Percentiles rank a stretch among this genome's conserved stretches.
Conservation (phyloP, 1,140 invertebrate genomes). For the Lerema accius region DNA sequence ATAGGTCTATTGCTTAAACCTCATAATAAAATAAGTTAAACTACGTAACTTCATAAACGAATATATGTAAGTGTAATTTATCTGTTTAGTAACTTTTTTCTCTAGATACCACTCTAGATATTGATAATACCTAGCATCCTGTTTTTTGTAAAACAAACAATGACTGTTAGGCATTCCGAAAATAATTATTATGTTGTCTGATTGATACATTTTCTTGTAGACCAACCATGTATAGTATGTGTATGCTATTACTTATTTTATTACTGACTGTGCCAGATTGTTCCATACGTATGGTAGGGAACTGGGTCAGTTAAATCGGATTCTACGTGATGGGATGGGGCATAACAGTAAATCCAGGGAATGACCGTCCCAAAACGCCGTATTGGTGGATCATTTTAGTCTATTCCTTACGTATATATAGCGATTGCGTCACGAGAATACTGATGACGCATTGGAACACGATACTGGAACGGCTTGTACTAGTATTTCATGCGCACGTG, state of each 20-base stretch:
- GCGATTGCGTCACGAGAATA: slow-evolving; percentile 47
- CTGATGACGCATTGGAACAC: slow-evolving; percentile 61
- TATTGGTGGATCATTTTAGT: slow-evolving; percentile 1
- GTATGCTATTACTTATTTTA: neutral
- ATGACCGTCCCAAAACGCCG: slow-evolving; percentile 4
- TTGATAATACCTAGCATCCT: no score
- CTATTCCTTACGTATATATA: slow-evolving; percentile 41
- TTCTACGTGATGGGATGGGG: neutral
- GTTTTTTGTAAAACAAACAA: no score
- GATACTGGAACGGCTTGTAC: slow-evolving; percentile 42
- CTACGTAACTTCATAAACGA: no score
- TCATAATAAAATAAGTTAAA: no score
- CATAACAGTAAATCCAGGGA: slow-evolving; percentile 6
- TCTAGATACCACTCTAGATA: no score
- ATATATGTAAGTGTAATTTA: no score
- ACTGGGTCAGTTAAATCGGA: slow-evolving; percentile 4
- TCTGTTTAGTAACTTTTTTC: no score
- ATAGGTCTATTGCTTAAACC: no score
- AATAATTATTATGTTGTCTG: no score
- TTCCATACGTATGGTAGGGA: neutral
- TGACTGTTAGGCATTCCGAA: no score
- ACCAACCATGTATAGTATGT: no score
- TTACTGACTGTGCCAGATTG: neutral
- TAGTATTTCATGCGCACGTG: slow-evolving; percentile 30
- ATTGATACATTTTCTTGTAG: no score